phyloP scores from a whole-genome alignment of 2,888 invertebrate genomes.

The Amblyteles armatorius region DNA sequence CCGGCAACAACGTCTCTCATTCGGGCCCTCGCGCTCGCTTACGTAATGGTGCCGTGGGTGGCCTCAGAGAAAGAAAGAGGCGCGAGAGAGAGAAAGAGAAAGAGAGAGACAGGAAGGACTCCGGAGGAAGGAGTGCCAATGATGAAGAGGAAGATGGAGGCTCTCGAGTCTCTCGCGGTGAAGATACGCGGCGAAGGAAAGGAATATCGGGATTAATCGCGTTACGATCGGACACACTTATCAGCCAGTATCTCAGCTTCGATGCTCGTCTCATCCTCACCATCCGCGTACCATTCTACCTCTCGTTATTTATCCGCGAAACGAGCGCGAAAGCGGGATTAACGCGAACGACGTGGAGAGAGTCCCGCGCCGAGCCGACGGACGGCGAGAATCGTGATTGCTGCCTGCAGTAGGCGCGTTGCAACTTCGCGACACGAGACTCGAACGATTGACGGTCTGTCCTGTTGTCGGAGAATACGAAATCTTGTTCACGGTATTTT shows the following conservation, averaged over 20 bases:
- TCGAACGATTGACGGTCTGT: neutral
- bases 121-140: slow-evolving; percentile 48
- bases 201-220: slow-evolving; percentile 33
- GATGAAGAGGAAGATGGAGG: slow-evolving; percentile 63
- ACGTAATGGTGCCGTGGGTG: slow-evolving; percentile 68
- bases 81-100: slow-evolving; percentile 13
- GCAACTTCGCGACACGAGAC: neutral
- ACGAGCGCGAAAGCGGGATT: neutral
- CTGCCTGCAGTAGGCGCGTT: neutral
- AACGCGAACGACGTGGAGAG: slow-evolving; percentile 2
- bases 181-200: slow-evolving; percentile 1
- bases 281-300: neutral
- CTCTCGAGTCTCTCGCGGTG: neutral
- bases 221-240: neutral
- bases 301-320: slow-evolving; percentile 3
- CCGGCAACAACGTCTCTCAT: slow-evolving; percentile 60
- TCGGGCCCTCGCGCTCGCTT: slow-evolving; percentile 64
- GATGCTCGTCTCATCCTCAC: neutral
- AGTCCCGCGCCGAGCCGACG: slow-evolving; percentile 47
- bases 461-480: neutral
- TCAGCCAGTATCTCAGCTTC: neutral
- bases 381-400: slow-evolving; percentile 45
- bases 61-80: slow-evolving; percentile 57
- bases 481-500: neutral
- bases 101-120: slow-evolving; percentile 14